Conservation (phyloP, 2,113 vertebrate genomes). For the Anoplopoma fimbria region DNA sequence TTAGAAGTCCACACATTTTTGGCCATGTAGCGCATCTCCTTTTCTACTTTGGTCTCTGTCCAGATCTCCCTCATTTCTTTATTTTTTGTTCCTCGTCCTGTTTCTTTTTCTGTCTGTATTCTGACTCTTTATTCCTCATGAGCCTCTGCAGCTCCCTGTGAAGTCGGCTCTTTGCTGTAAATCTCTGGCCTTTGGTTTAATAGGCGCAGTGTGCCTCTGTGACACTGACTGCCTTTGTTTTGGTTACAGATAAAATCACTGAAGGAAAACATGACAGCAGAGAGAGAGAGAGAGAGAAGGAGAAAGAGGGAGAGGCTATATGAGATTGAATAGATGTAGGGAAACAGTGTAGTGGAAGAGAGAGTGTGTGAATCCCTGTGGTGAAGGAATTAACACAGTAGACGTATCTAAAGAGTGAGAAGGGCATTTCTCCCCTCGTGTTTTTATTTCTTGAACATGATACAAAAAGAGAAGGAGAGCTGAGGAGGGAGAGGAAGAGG, state of each 20-base stretch:
- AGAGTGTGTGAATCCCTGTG: constrained; percentile 34
- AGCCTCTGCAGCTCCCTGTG: constrained; percentile 17
- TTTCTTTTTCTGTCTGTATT: background rate
- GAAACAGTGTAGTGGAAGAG: constrained; percentile 11
- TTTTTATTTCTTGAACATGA: constrained; percentile 37
- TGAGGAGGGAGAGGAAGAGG: constrained; percentile 27
- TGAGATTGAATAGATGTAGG: constrained; percentile 28
- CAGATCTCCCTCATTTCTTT: background rate
- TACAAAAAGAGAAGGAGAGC: constrained; percentile 7
- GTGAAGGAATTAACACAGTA: constrained; percentile 32
- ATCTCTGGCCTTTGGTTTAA: constrained; percentile 54
- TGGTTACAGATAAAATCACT: constrained; percentile 78
- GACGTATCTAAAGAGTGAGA: constrained; percentile 40
- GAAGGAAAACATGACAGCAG: constrained; percentile 65
- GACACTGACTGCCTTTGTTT: constrained; percentile 74
- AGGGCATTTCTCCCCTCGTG: constrained; percentile 24
- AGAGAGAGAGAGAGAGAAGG: constrained; percentile 4
- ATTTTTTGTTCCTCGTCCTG: background rate
- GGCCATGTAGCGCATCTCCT: background rate
- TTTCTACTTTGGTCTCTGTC: background rate
- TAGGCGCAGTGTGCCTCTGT: constrained; percentile 56
- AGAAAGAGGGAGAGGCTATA: constrained; percentile 7
- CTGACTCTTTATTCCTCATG: background rate
- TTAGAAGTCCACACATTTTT: constrained; percentile 22
- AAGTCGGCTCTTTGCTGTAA: constrained; percentile 43